These are phyloP conservation scores for Drosophila suboccidentalis DNA, from an alignment of 2,888 invertebrate species.

Conservation along the genomic window DNA sequence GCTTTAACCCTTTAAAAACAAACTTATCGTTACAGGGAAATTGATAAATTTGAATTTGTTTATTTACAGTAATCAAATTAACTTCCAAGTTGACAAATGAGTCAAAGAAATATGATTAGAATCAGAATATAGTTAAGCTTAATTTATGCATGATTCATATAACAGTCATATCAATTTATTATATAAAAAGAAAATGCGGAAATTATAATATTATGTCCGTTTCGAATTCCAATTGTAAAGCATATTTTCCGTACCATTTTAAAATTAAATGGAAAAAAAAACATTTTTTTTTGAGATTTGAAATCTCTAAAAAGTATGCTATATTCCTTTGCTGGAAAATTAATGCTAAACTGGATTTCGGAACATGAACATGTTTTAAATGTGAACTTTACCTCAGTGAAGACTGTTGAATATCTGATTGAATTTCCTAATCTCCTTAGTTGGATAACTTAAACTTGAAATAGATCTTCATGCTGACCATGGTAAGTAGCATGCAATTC, in stretches of 20 bases:
- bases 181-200: background rate
- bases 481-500: slow-evolving; percentile 25
- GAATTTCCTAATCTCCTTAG: slow-evolving; percentile 34
- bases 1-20: background rate
- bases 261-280: background rate
- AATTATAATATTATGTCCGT: background rate
- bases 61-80: slow-evolving; percentile 18
- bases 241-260: background rate
- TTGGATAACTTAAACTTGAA: slow-evolving; percentile 33
- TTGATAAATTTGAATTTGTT: background rate
- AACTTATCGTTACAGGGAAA: slow-evolving; percentile 5
- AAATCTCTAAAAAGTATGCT: slow-evolving; percentile 23
- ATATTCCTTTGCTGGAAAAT: background rate
- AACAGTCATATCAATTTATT: background rate
- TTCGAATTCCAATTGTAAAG: slow-evolving; percentile 1
- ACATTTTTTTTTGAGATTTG: background rate
- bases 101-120: slow-evolving; percentile 16
- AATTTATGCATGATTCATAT: slow-evolving; percentile 8
- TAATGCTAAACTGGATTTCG: background rate
- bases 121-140: slow-evolving; percentile 6
- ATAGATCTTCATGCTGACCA: slow-evolving; percentile 23
- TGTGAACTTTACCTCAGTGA: slow-evolving; percentile 34
- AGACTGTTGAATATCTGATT: slow-evolving; percentile 24
- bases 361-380: background rate
- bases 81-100: slow-evolving; percentile 15